Evolutionary conservation across 2,113 vertebrate genomes (phyloP).

Genomic region (Balaeniceps rex): DNA sequence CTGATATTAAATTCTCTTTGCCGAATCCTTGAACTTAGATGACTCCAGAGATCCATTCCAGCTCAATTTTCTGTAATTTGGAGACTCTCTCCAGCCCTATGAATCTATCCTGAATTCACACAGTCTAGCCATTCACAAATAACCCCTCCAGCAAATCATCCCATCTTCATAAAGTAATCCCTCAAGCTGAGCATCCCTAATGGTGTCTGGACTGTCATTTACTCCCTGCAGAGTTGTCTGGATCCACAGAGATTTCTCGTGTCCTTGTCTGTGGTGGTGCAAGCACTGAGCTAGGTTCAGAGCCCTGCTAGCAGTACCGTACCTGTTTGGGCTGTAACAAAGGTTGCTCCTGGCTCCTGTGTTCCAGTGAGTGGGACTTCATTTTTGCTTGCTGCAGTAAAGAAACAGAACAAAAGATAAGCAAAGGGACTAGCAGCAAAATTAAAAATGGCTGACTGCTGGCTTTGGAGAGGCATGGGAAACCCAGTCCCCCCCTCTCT

Average conservation of each 20-base stretch:
- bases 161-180: neutral
- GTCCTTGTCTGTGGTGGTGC: neutral
- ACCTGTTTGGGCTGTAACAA: conserved; percentile 94
- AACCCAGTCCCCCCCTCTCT: neutral
- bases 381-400: conserved; percentile 83
- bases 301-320: neutral
- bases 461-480: neutral
- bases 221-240: conserved; percentile 22
- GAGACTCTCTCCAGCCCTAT: neutral
- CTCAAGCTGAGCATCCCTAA: neutral
- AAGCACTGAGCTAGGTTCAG: neutral
- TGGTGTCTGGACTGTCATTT: neutral
- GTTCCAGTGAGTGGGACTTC: conserved; percentile 88
- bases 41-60: conserved; percentile 23
- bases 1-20: conserved; percentile 18
- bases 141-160: neutral
- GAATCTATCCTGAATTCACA: neutral
- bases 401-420: conserved; percentile 26
- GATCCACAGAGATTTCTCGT: neutral
- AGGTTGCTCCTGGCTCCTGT: conserved; percentile 84
- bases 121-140: neutral
- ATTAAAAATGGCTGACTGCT: neutral
- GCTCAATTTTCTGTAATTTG: conserved; percentile 32
- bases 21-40: conserved; percentile 44
- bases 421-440: neutral